Conservation (phyloP, 2,797 vertebrate species). For the Cynopterus sphinx region DNA sequence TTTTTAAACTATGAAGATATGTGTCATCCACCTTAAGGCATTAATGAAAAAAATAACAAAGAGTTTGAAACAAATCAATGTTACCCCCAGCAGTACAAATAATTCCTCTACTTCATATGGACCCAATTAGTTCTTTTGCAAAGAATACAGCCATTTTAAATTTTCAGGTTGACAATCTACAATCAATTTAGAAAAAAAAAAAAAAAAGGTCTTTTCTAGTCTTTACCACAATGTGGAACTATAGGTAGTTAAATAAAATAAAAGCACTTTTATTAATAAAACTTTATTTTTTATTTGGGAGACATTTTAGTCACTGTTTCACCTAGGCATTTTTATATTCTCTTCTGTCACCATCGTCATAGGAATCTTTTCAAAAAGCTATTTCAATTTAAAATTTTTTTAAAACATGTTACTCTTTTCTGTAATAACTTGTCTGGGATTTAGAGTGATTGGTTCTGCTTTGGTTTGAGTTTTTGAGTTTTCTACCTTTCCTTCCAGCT, state of each 20-base stretch:
- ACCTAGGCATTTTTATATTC: neutral
- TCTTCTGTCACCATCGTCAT: neutral
- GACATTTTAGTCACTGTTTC: neutral
- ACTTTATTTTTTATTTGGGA: neutral
- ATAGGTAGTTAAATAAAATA: neutral
- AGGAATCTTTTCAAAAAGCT: neutral
- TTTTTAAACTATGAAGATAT: slow-evolving; percentile 7
- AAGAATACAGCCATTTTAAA: neutral
- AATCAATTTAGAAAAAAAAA: neutral
- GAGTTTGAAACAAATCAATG: neutral
- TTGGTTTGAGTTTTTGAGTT: neutral
- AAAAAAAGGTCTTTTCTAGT: neutral
- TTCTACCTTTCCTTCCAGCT: neutral
- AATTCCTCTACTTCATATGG: neutral
- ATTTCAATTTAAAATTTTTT: neutral
- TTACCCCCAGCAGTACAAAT: neutral
- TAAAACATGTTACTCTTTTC: neutral
- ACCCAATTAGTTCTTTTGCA: neutral
- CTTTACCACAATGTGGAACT: slow-evolving; percentile 12
- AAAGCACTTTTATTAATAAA: neutral
- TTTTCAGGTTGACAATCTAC: neutral
- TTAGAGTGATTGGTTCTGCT: neutral
- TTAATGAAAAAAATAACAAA: neutral
- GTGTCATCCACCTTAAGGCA: neutral
- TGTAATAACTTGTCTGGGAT: neutral